Conservation (phyloP, 2,113 vertebrate species). For the Dermatemys mawii region DNA sequence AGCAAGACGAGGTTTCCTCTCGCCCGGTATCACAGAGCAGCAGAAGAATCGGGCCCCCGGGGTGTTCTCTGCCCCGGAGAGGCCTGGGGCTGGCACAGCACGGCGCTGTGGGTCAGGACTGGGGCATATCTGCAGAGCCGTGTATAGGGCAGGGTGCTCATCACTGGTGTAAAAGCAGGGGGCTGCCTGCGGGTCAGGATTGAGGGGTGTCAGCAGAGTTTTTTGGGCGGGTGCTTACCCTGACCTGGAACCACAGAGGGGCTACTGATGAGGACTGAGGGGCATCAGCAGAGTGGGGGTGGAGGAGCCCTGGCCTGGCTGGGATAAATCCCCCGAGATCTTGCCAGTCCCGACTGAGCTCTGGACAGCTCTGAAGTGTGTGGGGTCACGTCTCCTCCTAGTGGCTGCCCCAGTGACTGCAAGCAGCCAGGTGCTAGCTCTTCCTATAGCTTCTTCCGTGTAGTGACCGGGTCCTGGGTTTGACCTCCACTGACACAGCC, state of each 20-base stretch:
- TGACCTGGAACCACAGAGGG: neutral
- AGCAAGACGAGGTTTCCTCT: neutral
- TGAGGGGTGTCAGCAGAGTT: neutral
- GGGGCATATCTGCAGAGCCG: neutral
- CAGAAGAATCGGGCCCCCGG: no score
- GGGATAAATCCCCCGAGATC: neutral
- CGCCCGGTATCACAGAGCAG: neutral
- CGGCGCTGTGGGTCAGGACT: neutral
- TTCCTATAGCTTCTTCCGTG: neutral
- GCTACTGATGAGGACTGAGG: neutral
- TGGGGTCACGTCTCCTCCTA: neutral
- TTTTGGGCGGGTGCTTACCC: neutral
- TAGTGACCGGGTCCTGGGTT: fast-evolving
- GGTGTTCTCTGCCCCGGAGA: neutral
- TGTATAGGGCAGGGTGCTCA: neutral
- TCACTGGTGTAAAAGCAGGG: neutral
- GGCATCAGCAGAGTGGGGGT: neutral
- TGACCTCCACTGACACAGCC: neutral
- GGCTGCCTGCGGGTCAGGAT: neutral
- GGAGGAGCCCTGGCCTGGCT: neutral
- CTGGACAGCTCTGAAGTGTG: neutral
- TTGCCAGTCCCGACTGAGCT: neutral
- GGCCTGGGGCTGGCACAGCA: neutral
- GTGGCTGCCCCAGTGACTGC: neutral
- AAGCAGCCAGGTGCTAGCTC: neutral